Evolutionary conservation across 2,888 invertebrate genomes (phyloP).

Genomic region (Acanthopleura granulata): DNA sequence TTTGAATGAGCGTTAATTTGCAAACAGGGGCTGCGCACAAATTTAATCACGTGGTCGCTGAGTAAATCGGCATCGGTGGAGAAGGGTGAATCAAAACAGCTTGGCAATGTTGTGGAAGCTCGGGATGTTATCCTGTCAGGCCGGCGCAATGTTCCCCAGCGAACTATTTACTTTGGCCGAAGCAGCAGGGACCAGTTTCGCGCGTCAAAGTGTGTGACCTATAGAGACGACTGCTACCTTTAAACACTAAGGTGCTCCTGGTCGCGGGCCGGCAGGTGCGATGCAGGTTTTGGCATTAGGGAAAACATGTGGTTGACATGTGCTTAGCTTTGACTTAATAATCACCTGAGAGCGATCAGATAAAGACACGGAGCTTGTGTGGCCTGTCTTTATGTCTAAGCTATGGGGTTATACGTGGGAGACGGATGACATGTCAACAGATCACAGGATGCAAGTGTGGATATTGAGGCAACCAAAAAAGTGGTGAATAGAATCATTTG

Average conservation of each 20-base stretch:
- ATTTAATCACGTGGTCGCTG: conserved; percentile 10
- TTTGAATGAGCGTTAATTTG: conserved; percentile 15
- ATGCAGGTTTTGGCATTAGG: not conserved
- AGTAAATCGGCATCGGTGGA: not conserved
- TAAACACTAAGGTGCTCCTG: not conserved
- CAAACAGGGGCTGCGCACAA: conserved; percentile 4
- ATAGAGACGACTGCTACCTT: not conserved
- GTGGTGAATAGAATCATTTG: too few species aligned
- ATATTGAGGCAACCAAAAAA: too few species aligned
- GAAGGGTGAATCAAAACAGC: too few species aligned
- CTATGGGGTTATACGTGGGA: too few species aligned
- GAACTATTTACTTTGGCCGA: too few species aligned
- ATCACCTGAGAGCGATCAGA: not conserved
- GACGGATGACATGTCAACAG: too few species aligned
- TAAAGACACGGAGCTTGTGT: too few species aligned
- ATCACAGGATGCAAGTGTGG: too few species aligned
- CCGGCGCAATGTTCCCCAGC: too few species aligned
- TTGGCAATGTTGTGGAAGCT: too few species aligned
- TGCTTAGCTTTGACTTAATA: not conserved
- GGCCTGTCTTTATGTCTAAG: not conserved
- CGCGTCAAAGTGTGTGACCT: not conserved
- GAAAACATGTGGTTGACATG: conserved; percentile 7
- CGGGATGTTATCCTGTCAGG: too few species aligned
- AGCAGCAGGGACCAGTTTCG: too few species aligned
- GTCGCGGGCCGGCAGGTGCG: not conserved